Percentiles rank a stretch among this genome's conserved stretches.
Evolutionary conservation across 2,888 invertebrate species (phyloP).

Genomic region (Diarsia rubi): DNA sequence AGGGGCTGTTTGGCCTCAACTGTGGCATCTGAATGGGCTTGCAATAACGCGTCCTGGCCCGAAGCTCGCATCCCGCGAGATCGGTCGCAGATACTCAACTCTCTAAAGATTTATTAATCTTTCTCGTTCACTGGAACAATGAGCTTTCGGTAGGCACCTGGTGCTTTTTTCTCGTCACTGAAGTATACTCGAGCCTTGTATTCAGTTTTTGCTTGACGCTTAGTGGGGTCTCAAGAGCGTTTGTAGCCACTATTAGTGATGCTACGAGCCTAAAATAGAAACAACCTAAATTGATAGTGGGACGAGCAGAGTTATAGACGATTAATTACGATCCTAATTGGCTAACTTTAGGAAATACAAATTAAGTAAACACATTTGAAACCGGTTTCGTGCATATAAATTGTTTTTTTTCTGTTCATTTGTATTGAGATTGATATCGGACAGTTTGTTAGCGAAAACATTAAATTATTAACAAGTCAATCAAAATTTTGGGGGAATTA

Average conservation of each 20-base stretch:
- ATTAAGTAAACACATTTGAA: slow-evolving; percentile 59
- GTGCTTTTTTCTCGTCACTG: slow-evolving; percentile 86
- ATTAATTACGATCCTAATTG: slow-evolving; percentile 60
- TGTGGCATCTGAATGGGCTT: slow-evolving; percentile 90
- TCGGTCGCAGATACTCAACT: slow-evolving; percentile 88
- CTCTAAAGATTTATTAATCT: slow-evolving; percentile 91
- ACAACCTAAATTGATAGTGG: slow-evolving; percentile 43
- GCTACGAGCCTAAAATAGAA: slow-evolving; percentile 53
- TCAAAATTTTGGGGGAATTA: slow-evolving; percentile 52
- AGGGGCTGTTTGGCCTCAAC: slow-evolving; percentile 89
- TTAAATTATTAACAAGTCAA: slow-evolving; percentile 62
- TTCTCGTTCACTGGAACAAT: slow-evolving; percentile 88
- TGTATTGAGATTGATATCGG: slow-evolving; percentile 57
- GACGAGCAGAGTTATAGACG: slow-evolving; percentile 25
- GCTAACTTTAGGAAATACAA: slow-evolving; percentile 46
- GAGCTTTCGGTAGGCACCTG: slow-evolving; percentile 89
- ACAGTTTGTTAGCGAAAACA: slow-evolving; percentile 57
- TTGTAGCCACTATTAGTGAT: slow-evolving; percentile 74
- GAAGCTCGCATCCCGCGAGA: slow-evolving; percentile 89
- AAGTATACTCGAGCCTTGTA: slow-evolving; percentile 81
- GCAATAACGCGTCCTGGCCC: slow-evolving; percentile 89
- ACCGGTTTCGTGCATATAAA: slow-evolving; percentile 54
- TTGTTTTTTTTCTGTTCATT: slow-evolving; percentile 57
- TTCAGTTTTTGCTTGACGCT: slow-evolving; percentile 84
- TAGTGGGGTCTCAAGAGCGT: slow-evolving; percentile 78